A percentile compares a stretch with the other conserved stretches of the same genome.
Conservation (phyloP, 2,113 vertebrate genomes). For the Daphoenositta chrysoptera region DNA sequence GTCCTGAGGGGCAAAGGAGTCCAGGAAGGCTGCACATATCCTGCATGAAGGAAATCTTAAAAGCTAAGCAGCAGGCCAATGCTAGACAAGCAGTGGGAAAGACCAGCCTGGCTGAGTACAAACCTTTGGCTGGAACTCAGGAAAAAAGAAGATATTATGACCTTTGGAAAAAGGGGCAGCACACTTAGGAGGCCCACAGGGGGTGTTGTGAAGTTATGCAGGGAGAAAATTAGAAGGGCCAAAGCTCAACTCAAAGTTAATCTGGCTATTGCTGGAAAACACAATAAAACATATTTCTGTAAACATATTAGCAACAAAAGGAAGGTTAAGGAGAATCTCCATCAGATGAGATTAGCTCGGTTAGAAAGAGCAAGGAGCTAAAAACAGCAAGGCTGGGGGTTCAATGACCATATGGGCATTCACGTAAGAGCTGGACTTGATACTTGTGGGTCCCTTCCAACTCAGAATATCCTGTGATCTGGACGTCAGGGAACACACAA, state of each 20-base stretch:
- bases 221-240: background rate
- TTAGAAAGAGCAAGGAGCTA: background rate
- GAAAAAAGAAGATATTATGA: background rate
- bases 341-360: background rate
- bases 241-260: background rate
- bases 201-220: background rate
- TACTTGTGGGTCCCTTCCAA: background rate
- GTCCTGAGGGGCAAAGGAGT: background rate
- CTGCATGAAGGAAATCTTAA: background rate
- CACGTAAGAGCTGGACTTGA: background rate
- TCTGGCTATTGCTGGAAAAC: background rate
- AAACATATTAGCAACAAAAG: background rate
- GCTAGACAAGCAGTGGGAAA: background rate
- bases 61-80: background rate
- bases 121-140: background rate
- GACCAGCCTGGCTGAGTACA: background rate
- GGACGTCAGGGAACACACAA: background rate
- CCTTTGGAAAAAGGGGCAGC: background rate
- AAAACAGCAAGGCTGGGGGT: background rate
- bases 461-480: background rate
- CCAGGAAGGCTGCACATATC: background rate
- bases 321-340: background rate
- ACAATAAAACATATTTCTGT: background rate
- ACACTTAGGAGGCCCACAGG: background rate
- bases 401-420: background rate